Evolutionary conservation across 2,113 vertebrate species (phyloP).

Genomic region (Eclectus roratus): DNA sequence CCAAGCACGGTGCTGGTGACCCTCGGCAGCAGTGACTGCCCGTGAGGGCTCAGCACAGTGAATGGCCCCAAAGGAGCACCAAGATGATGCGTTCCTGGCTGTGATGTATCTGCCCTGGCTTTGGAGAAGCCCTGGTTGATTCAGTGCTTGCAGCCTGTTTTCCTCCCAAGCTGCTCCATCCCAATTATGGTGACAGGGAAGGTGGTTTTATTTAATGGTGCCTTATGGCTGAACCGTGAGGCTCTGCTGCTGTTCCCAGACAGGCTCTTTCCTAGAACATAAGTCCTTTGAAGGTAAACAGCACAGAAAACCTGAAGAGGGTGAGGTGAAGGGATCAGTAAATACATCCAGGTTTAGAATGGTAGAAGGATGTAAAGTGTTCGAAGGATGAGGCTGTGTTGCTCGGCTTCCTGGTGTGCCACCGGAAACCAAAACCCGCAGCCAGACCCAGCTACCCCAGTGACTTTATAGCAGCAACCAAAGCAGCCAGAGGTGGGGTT

Average conservation of each 20-base stretch:
- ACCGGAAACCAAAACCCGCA: fast-evolving
- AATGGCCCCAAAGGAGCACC: fast-evolving
- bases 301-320: neutral
- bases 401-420: neutral
- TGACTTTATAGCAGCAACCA: neutral
- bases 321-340: neutral
- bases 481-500: neutral
- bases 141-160: neutral
- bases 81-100: neutral
- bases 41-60: fast-evolving
- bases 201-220: neutral
- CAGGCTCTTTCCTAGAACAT: neutral
- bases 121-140: neutral
- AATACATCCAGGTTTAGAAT: neutral
- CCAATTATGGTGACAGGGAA: neutral
- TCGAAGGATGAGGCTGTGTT: too few relatives aligned
- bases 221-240: neutral
- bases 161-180: neutral
- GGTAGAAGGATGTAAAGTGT: fast-evolving
- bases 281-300: neutral
- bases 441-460: fast-evolving
- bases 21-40: neutral
- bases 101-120: neutral
- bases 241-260: neutral
- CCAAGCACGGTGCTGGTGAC: fast-evolving